Evolutionary conservation across 2,888 invertebrate species (phyloP).

Genomic region (Parapristionchus giblindavisi): DNA sequence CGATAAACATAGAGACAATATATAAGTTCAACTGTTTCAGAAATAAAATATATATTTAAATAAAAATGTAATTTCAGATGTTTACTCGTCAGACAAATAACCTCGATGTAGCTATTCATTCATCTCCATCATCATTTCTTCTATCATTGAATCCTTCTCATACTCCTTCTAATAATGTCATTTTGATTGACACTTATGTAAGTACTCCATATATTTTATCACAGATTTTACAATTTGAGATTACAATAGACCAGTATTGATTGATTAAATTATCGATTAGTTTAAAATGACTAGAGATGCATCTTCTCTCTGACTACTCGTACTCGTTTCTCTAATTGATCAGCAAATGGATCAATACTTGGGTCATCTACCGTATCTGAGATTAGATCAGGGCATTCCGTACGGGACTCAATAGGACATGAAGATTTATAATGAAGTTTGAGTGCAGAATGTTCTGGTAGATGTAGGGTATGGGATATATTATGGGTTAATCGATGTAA

Average conservation of each 20-base stretch:
- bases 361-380: slow-evolving; percentile 52
- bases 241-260: too few relatives aligned
- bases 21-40: not conserved
- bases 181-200: slow-evolving; percentile 47
- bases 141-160: slow-evolving; percentile 53
- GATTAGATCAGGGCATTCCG: slow-evolving; percentile 57
- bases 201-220: slow-evolving; percentile 34
- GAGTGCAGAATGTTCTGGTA: slow-evolving; percentile 84
- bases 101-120: slow-evolving; percentile 54
- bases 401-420: slow-evolving; percentile 73
- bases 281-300: not conserved
- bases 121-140: slow-evolving; percentile 49
- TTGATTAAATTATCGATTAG: not conserved
- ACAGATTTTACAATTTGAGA: not conserved
- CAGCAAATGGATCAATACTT: slow-evolving; percentile 52
- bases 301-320: slow-evolving; percentile 21
- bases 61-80: slow-evolving; percentile 48
- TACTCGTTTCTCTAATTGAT: slow-evolving; percentile 40
- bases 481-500: slow-evolving; percentile 74
- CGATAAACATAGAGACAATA: not conserved
- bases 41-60: not conserved
- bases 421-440: slow-evolving; percentile 83
- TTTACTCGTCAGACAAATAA: slow-evolving; percentile 55
- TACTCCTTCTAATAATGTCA: slow-evolving; percentile 50
- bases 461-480: slow-evolving; percentile 67